phyloP scores from a whole-genome alignment of 2,113 vertebrate species.

The Syrrhaptes paradoxus region DNA sequence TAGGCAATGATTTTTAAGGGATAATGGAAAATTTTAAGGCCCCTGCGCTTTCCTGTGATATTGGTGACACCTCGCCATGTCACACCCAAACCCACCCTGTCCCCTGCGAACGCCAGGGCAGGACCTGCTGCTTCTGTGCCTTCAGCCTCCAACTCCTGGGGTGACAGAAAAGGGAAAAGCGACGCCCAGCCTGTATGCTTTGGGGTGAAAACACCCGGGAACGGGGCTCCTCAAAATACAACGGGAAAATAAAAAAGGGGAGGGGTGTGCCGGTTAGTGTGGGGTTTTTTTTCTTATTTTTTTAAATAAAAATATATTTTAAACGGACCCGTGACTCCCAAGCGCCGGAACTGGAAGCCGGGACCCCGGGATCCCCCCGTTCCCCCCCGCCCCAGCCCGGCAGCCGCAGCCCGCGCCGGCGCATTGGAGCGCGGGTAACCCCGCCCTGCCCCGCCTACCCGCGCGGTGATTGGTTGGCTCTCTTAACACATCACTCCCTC shows the following conservation, averaged over 20 bases:
- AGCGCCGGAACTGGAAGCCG: too few species aligned
- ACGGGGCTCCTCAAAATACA: rapidly evolving
- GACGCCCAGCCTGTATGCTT: rapidly evolving
- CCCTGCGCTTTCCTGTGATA: too few species aligned
- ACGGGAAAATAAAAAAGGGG: rapidly evolving
- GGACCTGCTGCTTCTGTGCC: rapidly evolving
- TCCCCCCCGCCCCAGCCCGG: too few species aligned
- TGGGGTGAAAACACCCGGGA: background rate
- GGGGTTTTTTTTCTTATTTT: too few species aligned
- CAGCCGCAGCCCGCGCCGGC: too few species aligned
- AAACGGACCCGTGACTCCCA: too few species aligned
- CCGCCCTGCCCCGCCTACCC: background rate
- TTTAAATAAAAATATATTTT: too few species aligned
- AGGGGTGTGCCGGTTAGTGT: too few species aligned
- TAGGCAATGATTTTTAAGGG: background rate
- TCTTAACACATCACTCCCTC: rapidly evolving
- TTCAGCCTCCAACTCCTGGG: too few species aligned
- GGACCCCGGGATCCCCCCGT: too few species aligned
- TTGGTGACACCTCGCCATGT: too few species aligned
- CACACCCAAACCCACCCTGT: background rate
- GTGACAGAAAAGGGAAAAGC: background rate
- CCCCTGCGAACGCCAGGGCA: background rate
- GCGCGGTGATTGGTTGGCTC: rapidly evolving
- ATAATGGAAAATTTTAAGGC: too few species aligned
- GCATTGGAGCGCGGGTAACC: background rate